phyloP scores from a whole-genome alignment of 2,797 vertebrate species.

The Pteropus rufus region DNA sequence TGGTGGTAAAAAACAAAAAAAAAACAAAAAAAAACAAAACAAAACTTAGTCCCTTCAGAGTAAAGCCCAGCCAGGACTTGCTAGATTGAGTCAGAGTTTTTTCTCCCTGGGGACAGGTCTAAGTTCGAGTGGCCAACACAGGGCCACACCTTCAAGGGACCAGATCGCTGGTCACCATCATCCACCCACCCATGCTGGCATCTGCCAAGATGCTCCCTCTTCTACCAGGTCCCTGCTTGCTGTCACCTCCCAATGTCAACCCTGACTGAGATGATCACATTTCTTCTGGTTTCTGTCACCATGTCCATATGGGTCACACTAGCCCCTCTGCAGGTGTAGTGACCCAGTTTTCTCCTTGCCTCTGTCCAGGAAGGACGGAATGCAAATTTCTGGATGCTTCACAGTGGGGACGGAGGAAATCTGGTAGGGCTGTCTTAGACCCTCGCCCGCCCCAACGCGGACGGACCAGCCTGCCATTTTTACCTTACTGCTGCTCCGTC shows the following conservation, averaged over 20 bases:
- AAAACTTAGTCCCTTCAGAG: neutral
- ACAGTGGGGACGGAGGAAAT: neutral
- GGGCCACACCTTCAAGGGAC: neutral
- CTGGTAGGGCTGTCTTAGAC: neutral
- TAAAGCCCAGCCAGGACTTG: neutral
- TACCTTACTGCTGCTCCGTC: neutral
- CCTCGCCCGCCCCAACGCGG: neutral
- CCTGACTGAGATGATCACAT: rapidly evolving
- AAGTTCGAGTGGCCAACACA: neutral
- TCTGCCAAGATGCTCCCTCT: neutral
- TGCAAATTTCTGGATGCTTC: neutral
- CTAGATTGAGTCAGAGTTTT: neutral
- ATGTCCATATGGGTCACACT: neutral
- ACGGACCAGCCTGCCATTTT: neutral
- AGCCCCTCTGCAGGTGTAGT: neutral
- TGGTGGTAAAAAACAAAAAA: neutral
- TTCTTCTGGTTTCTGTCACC: neutral
- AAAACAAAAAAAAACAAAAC: neutral
- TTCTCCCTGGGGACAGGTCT: neutral
- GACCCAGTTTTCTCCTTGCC: neutral
- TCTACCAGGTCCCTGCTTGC: neutral
- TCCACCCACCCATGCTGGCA: neutral
- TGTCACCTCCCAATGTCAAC: neutral
- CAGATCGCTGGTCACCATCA: neutral
- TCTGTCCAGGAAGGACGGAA: neutral